Base-by-base conservation (phyloP, 1,140 invertebrate genomes). In the Drosophila ananassae region DNA sequence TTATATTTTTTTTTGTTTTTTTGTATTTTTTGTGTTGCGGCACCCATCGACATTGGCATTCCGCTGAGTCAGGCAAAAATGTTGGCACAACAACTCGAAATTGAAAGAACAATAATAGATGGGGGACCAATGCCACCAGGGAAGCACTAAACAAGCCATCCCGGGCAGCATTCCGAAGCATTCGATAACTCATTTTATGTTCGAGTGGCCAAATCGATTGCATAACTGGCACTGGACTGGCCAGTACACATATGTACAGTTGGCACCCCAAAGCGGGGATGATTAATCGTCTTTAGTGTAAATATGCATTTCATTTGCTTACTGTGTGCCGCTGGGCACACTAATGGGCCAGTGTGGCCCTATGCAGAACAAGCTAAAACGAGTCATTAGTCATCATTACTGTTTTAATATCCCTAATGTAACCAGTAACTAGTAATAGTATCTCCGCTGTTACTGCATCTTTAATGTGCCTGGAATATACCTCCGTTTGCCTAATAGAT, bases 151-250 rank as follows among this genome's bases (percentile, higher is more conserved):
- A n/a, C 25, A 71, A 69, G 52, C 52, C 67, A 69, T 71, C 48
- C 21, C 47, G 17, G 51, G 17, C 32, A 57, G 52, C 50, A 69
- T 69, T 68, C 34, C 52, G 3, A 39, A n/a, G 62, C 53, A 56
- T 69, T 56, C 62, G 66, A 71, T 69, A 57, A 71, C 64, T 69
- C 52, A 71, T 57, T 71, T 69, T 50, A 21, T 24, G 67, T 69
- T 69, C 64, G 57, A 71, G 67, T 71, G 67, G 64, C 52, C 53
- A 48, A 71, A 71, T 69, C 52, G 34, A 69, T 71, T 71, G 67
- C 64, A 71, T 71, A 69, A 69, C 64, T 12, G 34, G 34, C 34
- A 61, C 8, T 10, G 22, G 59, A 46, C 46, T 46, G 21, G 34
- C 34, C 24, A 44, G 8, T 32, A 32, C 30, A 39, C 44, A 57